Evolutionary conservation across 2,888 invertebrate genomes (phyloP).

Genomic region (Peribatodes rhomboidaria): DNA sequence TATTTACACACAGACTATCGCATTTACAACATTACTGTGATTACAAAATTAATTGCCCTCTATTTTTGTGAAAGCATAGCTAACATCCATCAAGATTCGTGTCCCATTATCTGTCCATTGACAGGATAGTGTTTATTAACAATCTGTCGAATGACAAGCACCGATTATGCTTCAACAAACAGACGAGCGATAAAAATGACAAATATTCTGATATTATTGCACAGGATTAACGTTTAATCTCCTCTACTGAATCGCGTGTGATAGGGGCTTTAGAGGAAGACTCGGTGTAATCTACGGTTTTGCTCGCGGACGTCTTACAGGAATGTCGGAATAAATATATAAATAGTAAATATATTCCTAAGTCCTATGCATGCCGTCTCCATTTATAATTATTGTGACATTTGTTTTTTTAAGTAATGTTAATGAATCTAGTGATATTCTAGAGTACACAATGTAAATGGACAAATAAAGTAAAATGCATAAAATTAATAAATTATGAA

Average conservation of each 20-base stretch:
- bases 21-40: background rate
- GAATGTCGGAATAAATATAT: no score
- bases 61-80: conserved; percentile 37
- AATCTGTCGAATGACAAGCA: conserved; percentile 67
- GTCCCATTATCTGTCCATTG: conserved; percentile 58
- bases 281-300: background rate
- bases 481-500: no score
- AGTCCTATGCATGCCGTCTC: no score
- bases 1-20: background rate
- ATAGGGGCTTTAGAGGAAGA: conserved; percentile 1
- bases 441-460: no score
- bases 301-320: background rate
- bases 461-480: no score
- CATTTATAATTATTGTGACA: no score
- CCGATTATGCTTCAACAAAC: conserved; percentile 72
- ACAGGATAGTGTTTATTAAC: conserved; percentile 69
- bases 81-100: conserved; percentile 55
- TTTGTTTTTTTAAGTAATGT: no score
- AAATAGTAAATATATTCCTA: no score
- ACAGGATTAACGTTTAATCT: conserved; percentile 38
- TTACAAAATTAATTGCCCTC: conserved; percentile 10
- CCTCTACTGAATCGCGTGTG: conserved; percentile 37
- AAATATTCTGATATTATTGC: conserved; percentile 63
- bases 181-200: conserved; percentile 71
- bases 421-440: no score